Evolutionary conservation across 2,797 vertebrate species (phyloP), one percentile per base, ranked within the genome.

Genomic region (Mormyrus proboscirostris): DNA sequence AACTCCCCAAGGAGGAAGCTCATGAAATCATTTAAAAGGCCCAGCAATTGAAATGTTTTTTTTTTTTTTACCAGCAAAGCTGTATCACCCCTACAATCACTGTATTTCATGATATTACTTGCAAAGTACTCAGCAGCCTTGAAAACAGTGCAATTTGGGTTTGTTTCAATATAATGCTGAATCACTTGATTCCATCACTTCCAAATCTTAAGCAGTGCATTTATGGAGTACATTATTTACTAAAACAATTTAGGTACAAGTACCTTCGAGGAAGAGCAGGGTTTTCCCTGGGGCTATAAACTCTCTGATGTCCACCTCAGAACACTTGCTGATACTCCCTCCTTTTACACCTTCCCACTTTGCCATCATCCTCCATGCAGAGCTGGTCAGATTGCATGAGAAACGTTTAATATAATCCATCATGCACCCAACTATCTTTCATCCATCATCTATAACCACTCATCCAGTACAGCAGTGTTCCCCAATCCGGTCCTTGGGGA

Each of bases 401-500:
- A 82, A 82, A 82, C 10, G 41, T 82, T 44, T 82, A 82, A 82
- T n/a, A 82, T 47, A 47, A 82, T 82, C 76, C 76, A 82, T 82
- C 41, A 82, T 47, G 38, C 76, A 47, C 41, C 41, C 41, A 82
- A 47, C 41, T 38, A 7, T 47, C 19, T 82, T 82, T 47, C 38
- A 44, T 82, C 41, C 76, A 82, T 82, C 76, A 44, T 47, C 76
- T 47, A 47, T n/a, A 82, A 82, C 19, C 76, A 82, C 76, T 82
- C 41, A 82, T 82, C 19, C 76, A 47, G 76, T 82, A 73, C 29
- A 73, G 14, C 12, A 73, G 69, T 38, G 33, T 38, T 76, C 33
- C 33, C 69, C 69, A 38, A 19, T 76, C 69, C 0, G 33, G 33
- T 76, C 69, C 33, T 76, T 2, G 14, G 69, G 69, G 69, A 38